Base-by-base conservation (phyloP, 2,797 vertebrate genomes). In the Anabas testudineus region DNA sequence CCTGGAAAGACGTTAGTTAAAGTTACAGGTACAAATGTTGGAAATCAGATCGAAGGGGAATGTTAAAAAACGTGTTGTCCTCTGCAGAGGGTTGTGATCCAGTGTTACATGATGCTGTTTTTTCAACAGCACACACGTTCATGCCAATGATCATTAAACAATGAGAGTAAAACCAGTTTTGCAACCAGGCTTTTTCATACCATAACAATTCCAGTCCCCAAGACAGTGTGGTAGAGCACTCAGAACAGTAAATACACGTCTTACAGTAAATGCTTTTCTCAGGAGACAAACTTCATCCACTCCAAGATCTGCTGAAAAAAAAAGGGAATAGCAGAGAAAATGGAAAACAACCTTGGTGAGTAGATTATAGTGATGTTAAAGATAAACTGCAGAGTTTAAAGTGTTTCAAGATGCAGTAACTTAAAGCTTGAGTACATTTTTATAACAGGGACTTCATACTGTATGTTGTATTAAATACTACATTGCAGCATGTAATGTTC, bases 341-440 rank as follows among this genome's bases (percentile, higher is more conserved):
- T 71, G 71, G 63, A 80, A 19, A 32, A 30, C 8, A 2, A 39
- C 28, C 39, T 28, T 0, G 70, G 79, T 89, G 56, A 81, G 81
- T 76, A 24, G 15, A 68, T 64, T 0, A 21, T 22, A 7, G 5
- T 36, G 14, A n/a, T 34, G 21, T 65, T 57, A 1, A 43, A 43
- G 12, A 43, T 16, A 24, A 42, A 24, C 18, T 42, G 18, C 14
- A 41, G 1, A 43, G 7, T 53, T 39, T 28, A 32, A 24, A 1
- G 2, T 13, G 5, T 7, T 43, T 45, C 0, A 1, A 34, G 21
- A 42, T 37, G 0, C 22, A 58, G 10, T 5, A n/a, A 32, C 10
- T 14, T 26, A 16, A 51, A 62, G 10, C 13, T 14, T 2, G 8
- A 46, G 13, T 22, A 0, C 5, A 8, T 18, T 32, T 30, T 10